Base-by-base conservation (phyloP, 2,113 vertebrate species). In the Ciconia stormi region DNA sequence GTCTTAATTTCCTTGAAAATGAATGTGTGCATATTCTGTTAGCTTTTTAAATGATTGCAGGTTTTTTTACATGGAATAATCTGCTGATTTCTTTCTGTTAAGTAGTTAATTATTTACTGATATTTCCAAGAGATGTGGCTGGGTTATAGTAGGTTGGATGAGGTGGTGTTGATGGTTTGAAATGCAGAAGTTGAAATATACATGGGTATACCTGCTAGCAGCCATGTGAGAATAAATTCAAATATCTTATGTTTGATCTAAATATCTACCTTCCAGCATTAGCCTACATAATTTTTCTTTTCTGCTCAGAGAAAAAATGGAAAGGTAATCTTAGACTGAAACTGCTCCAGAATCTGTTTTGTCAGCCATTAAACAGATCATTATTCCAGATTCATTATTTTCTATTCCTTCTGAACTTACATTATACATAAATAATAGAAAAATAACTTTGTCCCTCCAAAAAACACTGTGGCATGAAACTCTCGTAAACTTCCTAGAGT, bases 301-400 rank as follows among this genome's bases (percentile, higher is more conserved):
- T 34, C 26, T 71, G 47, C 22, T 77, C 4, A 61, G 38, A 71
- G 14, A 21, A 82, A 56, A 67, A 90, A n/a, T 5, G 3, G 7
- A 55, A 71, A 73, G 7, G 32, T 86, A 38, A 40, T 66, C n/a
- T 58, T 82, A 91, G 40, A 50, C 13, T 38, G 38, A 93, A 89
- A 90, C 5, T 55, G 13, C n/a, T 89, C 17, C 42, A 77, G 69
- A 93, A 66, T 73, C 16, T 91, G 32, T 92, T 93, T 81, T 76
- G 25, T 78, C 46, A 86, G 16, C n/a, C 38, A 27, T 86, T 87
- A 89, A 96, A 89, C 36, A 92, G 62, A n/a, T 86, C 40, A 26
- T 94, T 91, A 81, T 80, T 93, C 32, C 21, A 86, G 38, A 66
- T n/a, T 91, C 6, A 47, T 90, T 96, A 47, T 94, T 94, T 91